phyloP scores from a whole-genome alignment of 2,888 invertebrate genomes.

The Elgonia sp. region DNA sequence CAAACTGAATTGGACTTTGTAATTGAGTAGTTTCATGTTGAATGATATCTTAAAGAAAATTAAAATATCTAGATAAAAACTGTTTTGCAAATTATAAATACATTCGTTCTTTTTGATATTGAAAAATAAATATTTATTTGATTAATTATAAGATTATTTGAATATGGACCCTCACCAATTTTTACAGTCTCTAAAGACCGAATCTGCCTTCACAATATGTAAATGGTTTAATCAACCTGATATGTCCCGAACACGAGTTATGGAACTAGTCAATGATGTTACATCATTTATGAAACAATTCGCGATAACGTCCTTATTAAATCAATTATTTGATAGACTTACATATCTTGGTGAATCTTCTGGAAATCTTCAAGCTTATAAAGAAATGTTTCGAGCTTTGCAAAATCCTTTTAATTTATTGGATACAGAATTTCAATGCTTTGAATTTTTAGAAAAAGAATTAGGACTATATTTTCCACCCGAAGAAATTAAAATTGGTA shows the following conservation, averaged over 20 bases:
- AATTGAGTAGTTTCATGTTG: no score
- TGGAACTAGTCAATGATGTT: slow-evolving; percentile 48
- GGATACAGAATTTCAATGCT: not conserved
- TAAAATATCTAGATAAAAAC: no score
- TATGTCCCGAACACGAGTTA: slow-evolving; percentile 28
- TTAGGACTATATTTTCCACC: slow-evolving; percentile 15
- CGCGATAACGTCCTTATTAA: slow-evolving; percentile 12
- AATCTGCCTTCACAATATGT: slow-evolving; percentile 18
- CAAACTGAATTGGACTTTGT: no score
- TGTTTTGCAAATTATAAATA: no score
- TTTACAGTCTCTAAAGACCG: not conserved
- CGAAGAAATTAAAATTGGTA: slow-evolving; percentile 16
- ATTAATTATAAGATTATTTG: no score
- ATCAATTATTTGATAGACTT: slow-evolving; percentile 25
- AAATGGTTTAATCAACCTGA: slow-evolving; percentile 49
- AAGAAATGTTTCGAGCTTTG: slow-evolving; percentile 26
- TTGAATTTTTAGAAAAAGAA: slow-evolving; percentile 26
- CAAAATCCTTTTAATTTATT: slow-evolving; percentile 26
- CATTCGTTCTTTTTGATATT: no score
- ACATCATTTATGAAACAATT: slow-evolving; percentile 3
- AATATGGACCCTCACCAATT: slow-evolving; percentile 29
- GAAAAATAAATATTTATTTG: no score
- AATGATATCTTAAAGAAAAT: no score
- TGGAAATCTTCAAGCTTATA: slow-evolving; percentile 46
- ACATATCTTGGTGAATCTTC: slow-evolving; percentile 28